Evolutionary conservation across 2,113 vertebrate genomes (phyloP).

Genomic region (Chlorocebus sabaeus): DNA sequence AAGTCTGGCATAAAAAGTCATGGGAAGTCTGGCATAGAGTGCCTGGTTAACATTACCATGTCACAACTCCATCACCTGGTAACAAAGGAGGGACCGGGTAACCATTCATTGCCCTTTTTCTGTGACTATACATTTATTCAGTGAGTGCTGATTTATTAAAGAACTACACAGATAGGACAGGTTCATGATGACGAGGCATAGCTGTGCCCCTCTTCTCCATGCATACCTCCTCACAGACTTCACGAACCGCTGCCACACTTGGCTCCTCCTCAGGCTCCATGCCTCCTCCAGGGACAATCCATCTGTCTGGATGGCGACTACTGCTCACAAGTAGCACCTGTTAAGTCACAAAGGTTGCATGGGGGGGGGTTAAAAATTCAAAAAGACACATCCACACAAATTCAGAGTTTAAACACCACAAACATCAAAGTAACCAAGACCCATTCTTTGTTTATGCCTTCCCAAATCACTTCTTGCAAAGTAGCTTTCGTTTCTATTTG

Average conservation of each 20-base stretch:
- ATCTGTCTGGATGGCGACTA: constrained; percentile 96
- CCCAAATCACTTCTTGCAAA: neutral
- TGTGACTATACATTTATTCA: neutral
- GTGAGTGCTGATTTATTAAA: neutral
- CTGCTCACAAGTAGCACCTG: constrained; percentile 98
- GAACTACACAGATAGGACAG: neutral
- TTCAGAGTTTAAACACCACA: neutral
- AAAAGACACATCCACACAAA: neutral
- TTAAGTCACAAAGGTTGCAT: neutral
- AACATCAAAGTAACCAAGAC: neutral
- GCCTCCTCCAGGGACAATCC: constrained; percentile 98
- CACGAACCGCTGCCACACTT: constrained; percentile 91
- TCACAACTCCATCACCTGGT: neutral
- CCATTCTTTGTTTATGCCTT: neutral
- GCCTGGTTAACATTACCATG: neutral
- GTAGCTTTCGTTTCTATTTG: neutral
- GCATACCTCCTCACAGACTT: constrained; percentile 97
- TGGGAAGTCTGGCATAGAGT: neutral
- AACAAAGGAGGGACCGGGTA: neutral
- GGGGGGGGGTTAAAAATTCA: neutral
- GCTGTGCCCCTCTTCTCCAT: neutral
- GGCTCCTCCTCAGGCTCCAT: constrained; percentile 99
- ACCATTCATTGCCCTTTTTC: neutral
- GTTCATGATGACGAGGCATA: neutral
- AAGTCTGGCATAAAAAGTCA: neutral